A percentile compares a stretch with the other conserved stretches of the same genome.
Evolutionary conservation across 1,140 invertebrate species (phyloP).

Genomic region (Brachionus calyciflorus): DNA sequence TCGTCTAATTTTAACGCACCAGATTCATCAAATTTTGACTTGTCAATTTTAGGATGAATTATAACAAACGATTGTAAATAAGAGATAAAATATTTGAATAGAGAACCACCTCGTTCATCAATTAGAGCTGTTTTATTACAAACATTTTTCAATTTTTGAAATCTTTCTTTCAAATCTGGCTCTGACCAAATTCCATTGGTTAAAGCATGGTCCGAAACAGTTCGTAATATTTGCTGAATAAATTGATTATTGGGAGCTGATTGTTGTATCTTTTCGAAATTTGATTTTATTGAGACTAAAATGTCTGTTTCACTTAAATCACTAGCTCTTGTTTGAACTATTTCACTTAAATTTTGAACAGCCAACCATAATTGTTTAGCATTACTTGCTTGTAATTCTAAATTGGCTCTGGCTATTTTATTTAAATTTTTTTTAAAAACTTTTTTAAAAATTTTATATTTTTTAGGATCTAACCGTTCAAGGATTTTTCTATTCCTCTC

Average conservation of each 20-base stretch:
- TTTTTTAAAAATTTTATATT: too few relatives aligned
- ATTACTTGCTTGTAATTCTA: conserved; percentile 62
- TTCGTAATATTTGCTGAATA: conserved; percentile 70
- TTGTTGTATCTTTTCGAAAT: conserved; percentile 68
- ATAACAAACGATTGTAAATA: conserved; percentile 73
- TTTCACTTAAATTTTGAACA: conserved; percentile 46
- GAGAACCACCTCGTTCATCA: conserved; percentile 72
- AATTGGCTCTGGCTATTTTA: conserved; percentile 62
- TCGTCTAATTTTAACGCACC: conserved; percentile 61
- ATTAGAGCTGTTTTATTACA: conserved; percentile 74
- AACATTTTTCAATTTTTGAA: conserved; percentile 68
- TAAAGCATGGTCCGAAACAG: conserved; percentile 73
- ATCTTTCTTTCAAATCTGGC: conserved; percentile 76
- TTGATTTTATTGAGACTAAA: conserved; percentile 71
- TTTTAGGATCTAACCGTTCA: too few relatives aligned
- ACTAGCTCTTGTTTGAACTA: conserved; percentile 53
- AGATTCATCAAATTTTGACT: conserved; percentile 58
- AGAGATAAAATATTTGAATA: conserved; percentile 79
- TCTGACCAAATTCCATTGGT: conserved; percentile 80
- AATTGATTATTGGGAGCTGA: conserved; percentile 63
- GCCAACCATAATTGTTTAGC: conserved; percentile 33
- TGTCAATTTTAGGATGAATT: conserved; percentile 58
- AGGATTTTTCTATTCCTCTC: conserved; percentile 78
- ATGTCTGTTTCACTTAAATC: conserved; percentile 55
- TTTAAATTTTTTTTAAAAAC: too few relatives aligned